These are phyloP conservation scores for Synergus japonicus DNA, from an alignment of 2,888 invertebrate species.

Conservation along the genomic window DNA sequence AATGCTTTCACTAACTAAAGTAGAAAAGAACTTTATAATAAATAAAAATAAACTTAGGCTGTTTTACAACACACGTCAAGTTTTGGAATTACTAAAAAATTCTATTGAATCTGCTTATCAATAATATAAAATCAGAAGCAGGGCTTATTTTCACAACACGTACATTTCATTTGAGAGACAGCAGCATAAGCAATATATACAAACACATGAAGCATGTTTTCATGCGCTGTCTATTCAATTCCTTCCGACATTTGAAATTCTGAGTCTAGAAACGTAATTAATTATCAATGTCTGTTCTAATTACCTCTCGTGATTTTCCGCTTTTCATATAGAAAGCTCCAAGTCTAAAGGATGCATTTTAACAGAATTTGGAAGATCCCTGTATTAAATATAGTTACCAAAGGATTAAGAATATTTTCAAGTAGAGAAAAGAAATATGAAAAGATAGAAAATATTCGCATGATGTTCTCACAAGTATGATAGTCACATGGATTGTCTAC, in stretches of 20 bases:
- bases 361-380: background rate
- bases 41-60: background rate
- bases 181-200: background rate
- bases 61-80: background rate
- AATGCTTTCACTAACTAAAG: too few species aligned
- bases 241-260: background rate
- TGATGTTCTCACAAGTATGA: too few species aligned
- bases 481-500: background rate
- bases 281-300: background rate
- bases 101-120: background rate
- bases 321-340: background rate
- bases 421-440: background rate
- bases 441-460: background rate
- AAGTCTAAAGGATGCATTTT: background rate
- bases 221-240: background rate
- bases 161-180: background rate
- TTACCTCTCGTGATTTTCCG: background rate
- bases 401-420: conserved; percentile 8
- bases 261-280: background rate
- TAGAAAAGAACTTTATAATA: background rate
- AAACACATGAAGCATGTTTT: background rate
- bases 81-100: background rate
- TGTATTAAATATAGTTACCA: background rate
- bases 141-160: background rate
- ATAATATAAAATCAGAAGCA: conserved; percentile 7